Percentiles rank a stretch among this genome's conserved stretches.
phyloP scores from a whole-genome alignment of 2,797 vertebrate species.

The Telmatherina bonti region DNA sequence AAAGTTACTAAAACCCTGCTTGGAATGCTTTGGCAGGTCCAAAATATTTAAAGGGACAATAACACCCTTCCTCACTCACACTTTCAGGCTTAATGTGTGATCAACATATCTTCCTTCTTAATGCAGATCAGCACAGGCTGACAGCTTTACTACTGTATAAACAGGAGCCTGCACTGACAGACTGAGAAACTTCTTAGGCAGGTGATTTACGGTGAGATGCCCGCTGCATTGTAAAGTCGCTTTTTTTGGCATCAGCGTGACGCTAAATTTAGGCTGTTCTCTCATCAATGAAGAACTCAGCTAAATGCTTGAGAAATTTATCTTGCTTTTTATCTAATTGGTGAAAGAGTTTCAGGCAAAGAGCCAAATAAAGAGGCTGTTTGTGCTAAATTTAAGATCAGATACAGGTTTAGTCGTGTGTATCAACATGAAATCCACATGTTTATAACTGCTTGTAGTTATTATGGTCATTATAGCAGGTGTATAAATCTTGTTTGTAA shows the following conservation, averaged over 20 bases:
- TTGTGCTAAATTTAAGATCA: constrained; percentile 3
- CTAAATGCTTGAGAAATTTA: constrained; percentile 28
- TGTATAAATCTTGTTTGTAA: constrained; percentile 7
- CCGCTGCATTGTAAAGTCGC: constrained; percentile 6
- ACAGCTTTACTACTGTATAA: constrained; percentile 43
- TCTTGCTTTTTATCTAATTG: constrained; percentile 29
- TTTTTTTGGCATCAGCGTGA: constrained; percentile 24
- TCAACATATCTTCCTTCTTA: constrained; percentile 28
- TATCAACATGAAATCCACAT: background rate
- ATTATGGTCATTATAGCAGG: background rate
- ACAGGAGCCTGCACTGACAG: constrained; percentile 10
- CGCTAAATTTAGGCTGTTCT: constrained; percentile 12
- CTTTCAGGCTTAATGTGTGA: constrained; percentile 37
- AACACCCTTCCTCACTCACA: background rate
- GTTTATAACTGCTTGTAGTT: background rate
- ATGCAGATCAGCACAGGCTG: constrained; percentile 29
- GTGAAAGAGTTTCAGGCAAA: background rate
- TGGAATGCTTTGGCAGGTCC: constrained; percentile 52
- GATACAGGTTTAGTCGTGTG: background rate
- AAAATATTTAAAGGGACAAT: constrained; percentile 19
- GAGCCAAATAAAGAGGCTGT: constrained; percentile 11
- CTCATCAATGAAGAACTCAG: constrained; percentile 16
- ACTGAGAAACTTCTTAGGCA: constrained; percentile 20
- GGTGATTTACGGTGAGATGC: constrained; percentile 33
- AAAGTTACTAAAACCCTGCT: constrained; percentile 61